Evolutionary conservation across 2,113 vertebrate genomes (phyloP).

Genomic region (Oncorhynchus tshawytscha): DNA sequence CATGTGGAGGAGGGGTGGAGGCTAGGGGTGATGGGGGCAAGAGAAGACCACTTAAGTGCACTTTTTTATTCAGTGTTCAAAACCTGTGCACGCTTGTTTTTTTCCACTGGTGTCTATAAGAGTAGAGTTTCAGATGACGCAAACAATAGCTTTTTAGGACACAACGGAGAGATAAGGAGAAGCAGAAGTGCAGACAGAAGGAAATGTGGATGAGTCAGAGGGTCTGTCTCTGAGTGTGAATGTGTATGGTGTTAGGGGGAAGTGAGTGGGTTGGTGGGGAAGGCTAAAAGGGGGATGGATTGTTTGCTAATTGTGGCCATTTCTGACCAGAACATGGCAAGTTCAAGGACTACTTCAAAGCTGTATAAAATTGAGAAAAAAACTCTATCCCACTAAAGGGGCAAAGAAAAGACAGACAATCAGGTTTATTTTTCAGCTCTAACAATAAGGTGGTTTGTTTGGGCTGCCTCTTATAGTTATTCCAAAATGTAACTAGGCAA

Average conservation of each 20-base stretch:
- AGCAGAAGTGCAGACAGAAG: conserved; percentile 80
- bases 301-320: conserved; percentile 96
- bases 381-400: conserved; percentile 28
- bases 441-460: conserved; percentile 36
- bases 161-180: conserved; percentile 89
- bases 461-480: conserved; percentile 1
- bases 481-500: neutral
- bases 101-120: conserved; percentile 80
- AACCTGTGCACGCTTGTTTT: conserved; percentile 83
- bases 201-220: conserved; percentile 81
- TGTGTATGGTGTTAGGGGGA: conserved; percentile 70
- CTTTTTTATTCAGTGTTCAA: conserved; percentile 97
- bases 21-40: conserved; percentile 76
- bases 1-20: conserved; percentile 75
- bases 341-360: conserved; percentile 85
- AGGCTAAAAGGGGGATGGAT: conserved; percentile 81
- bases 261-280: conserved; percentile 60
- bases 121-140: conserved; percentile 84
- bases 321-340: conserved; percentile 82
- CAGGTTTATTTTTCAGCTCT: conserved; percentile 52
- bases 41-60: conserved; percentile 97
- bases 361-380: conserved; percentile 50
- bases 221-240: conserved; percentile 66
- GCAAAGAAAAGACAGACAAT: conserved; percentile 28
- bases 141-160: conserved; percentile 78